Conservation (phyloP, 92 coral and sea anemone genomes). For the Parazoanthus swiftii region DNA sequence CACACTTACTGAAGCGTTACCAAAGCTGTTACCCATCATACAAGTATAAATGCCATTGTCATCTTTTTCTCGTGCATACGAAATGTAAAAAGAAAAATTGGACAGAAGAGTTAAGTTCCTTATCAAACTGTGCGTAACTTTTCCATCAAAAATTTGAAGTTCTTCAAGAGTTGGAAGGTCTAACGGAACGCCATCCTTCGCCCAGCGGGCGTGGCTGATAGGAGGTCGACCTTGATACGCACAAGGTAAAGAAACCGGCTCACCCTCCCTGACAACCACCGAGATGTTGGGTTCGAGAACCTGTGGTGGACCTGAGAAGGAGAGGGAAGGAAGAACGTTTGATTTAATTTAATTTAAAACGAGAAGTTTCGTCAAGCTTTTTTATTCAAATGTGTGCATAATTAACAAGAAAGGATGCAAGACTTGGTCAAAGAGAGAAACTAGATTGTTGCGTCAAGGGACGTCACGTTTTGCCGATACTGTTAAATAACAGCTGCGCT, state of each 20-base stretch:
- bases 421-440: no score
- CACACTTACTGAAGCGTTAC: constrained; percentile 15
- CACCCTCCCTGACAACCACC: neutral
- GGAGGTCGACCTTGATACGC: constrained; percentile 15
- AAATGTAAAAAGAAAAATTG: constrained; percentile 26
- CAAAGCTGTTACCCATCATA: constrained; percentile 28
- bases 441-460: no score
- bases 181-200: neutral
- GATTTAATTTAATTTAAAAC: no score
- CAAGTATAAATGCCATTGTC: constrained; percentile 30
- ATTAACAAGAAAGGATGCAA: no score
- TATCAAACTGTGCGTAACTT: accelerated
- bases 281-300: constrained; percentile 5
- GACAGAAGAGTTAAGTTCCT: neutral
- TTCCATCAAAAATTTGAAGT: neutral
- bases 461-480: no score
- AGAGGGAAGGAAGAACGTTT: neutral
- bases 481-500: no score
- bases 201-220: constrained; percentile 22
- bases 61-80: neutral
- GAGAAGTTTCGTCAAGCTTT: neutral
- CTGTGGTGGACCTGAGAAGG: constrained; percentile 19
- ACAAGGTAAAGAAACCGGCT: constrained; percentile 6
- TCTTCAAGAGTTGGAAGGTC: neutral
- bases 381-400: no score